Conservation (phyloP, 2,888 invertebrate species). For the Galerucella calmariensis region DNA sequence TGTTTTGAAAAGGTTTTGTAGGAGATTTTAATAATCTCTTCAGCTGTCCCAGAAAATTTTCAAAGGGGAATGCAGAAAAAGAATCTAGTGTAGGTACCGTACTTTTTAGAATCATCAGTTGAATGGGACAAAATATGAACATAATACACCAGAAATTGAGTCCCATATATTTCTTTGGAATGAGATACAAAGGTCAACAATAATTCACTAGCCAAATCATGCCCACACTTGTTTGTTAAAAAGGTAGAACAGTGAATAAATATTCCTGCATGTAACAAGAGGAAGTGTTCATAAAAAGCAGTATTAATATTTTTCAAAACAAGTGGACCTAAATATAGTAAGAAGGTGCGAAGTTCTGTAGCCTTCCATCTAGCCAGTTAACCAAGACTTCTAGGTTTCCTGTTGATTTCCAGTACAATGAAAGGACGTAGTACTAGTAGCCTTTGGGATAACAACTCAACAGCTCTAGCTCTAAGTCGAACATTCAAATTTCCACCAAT, state of each 20-base stretch:
- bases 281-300: constrained; percentile 29
- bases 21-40: neutral
- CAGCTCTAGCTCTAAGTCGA: too few species aligned
- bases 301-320: constrained; percentile 23
- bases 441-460: too few species aligned
- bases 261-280: constrained; percentile 22
- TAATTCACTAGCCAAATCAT: too few species aligned
- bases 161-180: constrained; percentile 40
- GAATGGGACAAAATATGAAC: constrained; percentile 44
- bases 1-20: constrained; percentile 36
- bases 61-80: constrained; percentile 43
- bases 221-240: too few species aligned
- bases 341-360: constrained; percentile 22
- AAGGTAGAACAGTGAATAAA: constrained; percentile 26
- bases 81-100: constrained; percentile 38
- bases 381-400: constrained; percentile 10
- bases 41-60: constrained; percentile 27
- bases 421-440: too few species aligned
- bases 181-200: constrained; percentile 20
- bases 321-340: constrained; percentile 27
- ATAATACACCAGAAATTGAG: constrained; percentile 41
- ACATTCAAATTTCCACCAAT: constrained; percentile 19
- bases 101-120: constrained; percentile 41
- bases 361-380: constrained; percentile 26
- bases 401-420: too few species aligned